Evolutionary conservation across 2,888 invertebrate genomes (phyloP), one percentile per base, ranked within the genome.

Genomic region (Macrosiphum euphorbiae): DNA sequence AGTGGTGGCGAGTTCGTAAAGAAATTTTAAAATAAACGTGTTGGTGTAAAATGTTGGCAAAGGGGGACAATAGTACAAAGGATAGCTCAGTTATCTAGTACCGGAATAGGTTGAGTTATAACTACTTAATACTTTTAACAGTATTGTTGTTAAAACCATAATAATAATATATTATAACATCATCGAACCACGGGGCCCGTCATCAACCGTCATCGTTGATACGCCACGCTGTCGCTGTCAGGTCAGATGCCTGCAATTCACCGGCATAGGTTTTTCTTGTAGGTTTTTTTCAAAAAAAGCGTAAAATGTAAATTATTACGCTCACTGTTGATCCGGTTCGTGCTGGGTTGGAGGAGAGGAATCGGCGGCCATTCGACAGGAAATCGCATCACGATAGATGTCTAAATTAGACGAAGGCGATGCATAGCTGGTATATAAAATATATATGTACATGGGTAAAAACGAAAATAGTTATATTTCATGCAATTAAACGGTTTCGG

Each of bases 401-500:
- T 92, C 87, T 92, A 50, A 50, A 92, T 92, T 87, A 87, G 61
- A 87, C 41, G 61, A 26, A 1, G 35, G 61, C 55, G 28, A 85
- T 52, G 20, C 47, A 20, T 78, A 20, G 35, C 20, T 78, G 20
- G 10, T 78, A 78, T 1, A 58, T 58, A 58, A 58, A 78, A n/a
- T n/a, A n/a, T 16, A 78, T 35, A 78, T 78, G 35, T 20, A 78
- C 35, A 78, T 78, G 35, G 20, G 50, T 50, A 55, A 55, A 44
- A 35, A 13, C 35, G 16, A 35, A 61, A 92, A 92, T 50, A 55
- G 50, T 91, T 58, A 91, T 87, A 50, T 67, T 67, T 50, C 61
- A 87, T 47, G 86, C 61, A 86, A 91, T 86, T 61, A 58, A 91
- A 86, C 61, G 86, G 47, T 47, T 86, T 92, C 24, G 58, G 44